A percentile compares a stretch with the other conserved stretches of the same genome.
Evolutionary conservation across 2,888 invertebrate species (phyloP).

Genomic region (Neuroscelio doddi): DNA sequence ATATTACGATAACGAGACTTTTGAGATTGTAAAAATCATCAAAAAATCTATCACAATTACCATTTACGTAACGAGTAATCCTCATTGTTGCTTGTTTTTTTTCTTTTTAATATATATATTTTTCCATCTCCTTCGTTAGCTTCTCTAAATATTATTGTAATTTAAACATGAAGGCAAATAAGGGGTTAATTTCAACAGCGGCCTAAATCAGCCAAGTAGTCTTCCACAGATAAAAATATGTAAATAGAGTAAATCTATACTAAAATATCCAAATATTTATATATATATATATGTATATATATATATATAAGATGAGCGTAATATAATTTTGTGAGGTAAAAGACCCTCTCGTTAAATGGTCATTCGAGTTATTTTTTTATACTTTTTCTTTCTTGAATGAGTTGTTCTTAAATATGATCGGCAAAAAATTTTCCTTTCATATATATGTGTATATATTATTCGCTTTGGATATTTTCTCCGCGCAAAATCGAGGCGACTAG

Average conservation of each 20-base stretch:
- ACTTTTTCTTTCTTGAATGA: slow-evolving; percentile 43
- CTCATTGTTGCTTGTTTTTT: slow-evolving; percentile 54
- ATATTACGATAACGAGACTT: slow-evolving; percentile 73
- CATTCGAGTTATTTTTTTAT: slow-evolving; percentile 53
- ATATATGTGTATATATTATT: slow-evolving; percentile 26
- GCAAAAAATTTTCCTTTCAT: slow-evolving; percentile 55
- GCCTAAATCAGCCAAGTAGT: slow-evolving; percentile 72
- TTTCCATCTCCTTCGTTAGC: slow-evolving; percentile 52
- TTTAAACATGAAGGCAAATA: slow-evolving; percentile 73
- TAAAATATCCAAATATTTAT: slow-evolving; percentile 71
- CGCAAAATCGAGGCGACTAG: slow-evolving; percentile 20
- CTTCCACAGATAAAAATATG: slow-evolving; percentile 72
- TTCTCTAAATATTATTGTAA: slow-evolving; percentile 68
- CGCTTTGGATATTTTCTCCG: slow-evolving; percentile 43
- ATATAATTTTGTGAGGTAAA: slow-evolving; percentile 70
- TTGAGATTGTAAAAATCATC: slow-evolving; percentile 81
- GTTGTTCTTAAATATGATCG: slow-evolving; percentile 57
- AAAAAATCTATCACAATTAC: slow-evolving; percentile 80
- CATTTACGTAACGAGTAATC: slow-evolving; percentile 71
- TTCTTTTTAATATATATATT: slow-evolving; percentile 53
- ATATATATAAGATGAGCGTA: slow-evolving; percentile 67
- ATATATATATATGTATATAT: too few relatives aligned
- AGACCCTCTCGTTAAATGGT: slow-evolving; percentile 67
- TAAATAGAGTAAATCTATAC: slow-evolving; percentile 73
- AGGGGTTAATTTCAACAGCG: slow-evolving; percentile 73